phyloP scores from a whole-genome alignment of 2,113 vertebrate genomes.

The Mormyrus iriodes region DNA sequence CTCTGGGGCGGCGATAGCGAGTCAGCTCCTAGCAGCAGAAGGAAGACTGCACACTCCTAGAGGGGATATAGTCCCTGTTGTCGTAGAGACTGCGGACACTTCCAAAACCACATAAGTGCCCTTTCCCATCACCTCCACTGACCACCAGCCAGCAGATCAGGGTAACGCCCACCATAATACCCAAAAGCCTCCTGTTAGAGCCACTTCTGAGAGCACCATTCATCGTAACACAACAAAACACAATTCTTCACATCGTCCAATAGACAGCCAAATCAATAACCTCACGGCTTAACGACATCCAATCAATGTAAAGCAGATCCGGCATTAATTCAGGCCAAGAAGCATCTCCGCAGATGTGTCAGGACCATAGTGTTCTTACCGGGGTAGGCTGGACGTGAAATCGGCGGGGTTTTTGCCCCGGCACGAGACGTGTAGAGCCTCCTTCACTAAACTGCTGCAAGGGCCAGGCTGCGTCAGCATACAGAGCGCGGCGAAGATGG shows the following conservation, averaged over 20 bases:
- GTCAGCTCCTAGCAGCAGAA: conserved; percentile 52
- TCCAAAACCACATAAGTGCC: background rate
- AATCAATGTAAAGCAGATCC: conserved; percentile 58
- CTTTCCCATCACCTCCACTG: background rate
- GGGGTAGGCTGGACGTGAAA: conserved; percentile 33
- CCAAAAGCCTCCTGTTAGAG: background rate
- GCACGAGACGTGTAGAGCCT: conserved; percentile 19
- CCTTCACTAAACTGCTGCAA: background rate
- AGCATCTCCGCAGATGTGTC: conserved; percentile 48
- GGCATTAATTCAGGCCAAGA: conserved; percentile 56
- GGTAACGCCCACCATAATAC: background rate
- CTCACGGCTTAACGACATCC: conserved; percentile 48
- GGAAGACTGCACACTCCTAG: background rate
- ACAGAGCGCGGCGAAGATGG: background rate
- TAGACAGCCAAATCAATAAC: conserved; percentile 57
- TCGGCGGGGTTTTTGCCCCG: conserved; percentile 29
- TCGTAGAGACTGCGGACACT: background rate
- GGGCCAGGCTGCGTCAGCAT: background rate
- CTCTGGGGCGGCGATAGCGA: conserved; percentile 33
- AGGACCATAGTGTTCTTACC: conserved; percentile 38
- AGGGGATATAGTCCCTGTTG: background rate
- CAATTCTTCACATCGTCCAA: conserved; percentile 53
- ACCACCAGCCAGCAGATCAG: background rate
- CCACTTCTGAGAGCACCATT: conserved; percentile 26
- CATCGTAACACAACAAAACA: conserved; percentile 20